Base-by-base conservation (phyloP, 2,797 vertebrate species). In the Vireo griseus region DNA sequence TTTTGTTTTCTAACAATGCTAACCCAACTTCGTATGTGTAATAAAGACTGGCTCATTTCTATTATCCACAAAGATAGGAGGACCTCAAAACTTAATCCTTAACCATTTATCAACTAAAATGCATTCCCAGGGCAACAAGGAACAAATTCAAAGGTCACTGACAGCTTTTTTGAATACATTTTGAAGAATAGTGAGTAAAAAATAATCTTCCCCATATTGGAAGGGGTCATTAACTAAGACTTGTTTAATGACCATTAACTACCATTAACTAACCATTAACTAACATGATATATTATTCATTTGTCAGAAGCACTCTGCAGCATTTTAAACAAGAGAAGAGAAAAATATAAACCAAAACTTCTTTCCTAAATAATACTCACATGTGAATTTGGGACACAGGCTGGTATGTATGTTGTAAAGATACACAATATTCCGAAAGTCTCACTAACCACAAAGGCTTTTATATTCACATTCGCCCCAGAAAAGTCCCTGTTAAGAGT, bases 361-460 rank as follows among this genome's bases (percentile, higher is more conserved):
- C 6, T 75, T n/a, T 57, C 24, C 19, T 35, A 24, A 91, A 54
- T 76, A 50, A 66, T 25, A 45, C 3, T 45, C 10, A 35, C 19
- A 54, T 10, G 4, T 65, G 42, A 78, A 52, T 68, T 40, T 55
- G 35, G 7, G 19, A 40, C 19, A 19, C 11, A 39, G 8, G 35
- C 51, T 89, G 35, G 1, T 24, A 51, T 9, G 6, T 21, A 28
- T 0, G 0, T 25, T 82, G 15, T 31, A 87, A 71, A 76, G 28
- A 50, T 24, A 54, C 19, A 52, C 25, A 8, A 22, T 12, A 45
- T 73, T 85, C 33, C 11, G 6, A 68, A 92, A 54, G 19, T 59
- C 40, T 67, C 6, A 0, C 44, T 61, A 81, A 72, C 7, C 5
- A n/a, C 33, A 61, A 54, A 78, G 21, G 5, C 4, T 31, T 73